Base-by-base conservation (phyloP, 2,888 invertebrate species). In the Lasioglossum leucozonium region DNA sequence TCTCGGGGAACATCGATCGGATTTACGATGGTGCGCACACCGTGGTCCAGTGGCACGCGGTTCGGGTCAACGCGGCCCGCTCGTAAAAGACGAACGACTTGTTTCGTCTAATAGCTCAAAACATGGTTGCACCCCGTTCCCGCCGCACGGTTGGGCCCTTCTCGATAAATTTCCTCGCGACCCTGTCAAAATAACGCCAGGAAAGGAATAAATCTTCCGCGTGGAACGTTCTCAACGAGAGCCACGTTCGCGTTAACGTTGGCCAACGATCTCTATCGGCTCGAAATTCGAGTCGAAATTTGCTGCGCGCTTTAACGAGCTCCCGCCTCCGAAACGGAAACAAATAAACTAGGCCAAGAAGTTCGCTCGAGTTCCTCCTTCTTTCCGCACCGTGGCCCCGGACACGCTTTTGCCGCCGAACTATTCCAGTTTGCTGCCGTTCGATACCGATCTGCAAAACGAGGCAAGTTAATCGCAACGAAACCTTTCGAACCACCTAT, bases 41-140 rank as follows among this genome's bases (percentile, higher is more conserved):
- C 83, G 77, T 62, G 91, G 81, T 44, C 58, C 79, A 73, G 58
- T 77, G 89, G 82, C 37, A 34, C 85, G 87, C 80, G 84, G 80
- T 82, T 55, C 84, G 85, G 86, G 86, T 71, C 73, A 77, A 40
- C 73, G 81, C 76, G 47, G 67, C 10, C 67, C 82, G 81, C 40
- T 84, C 85, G 85, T 90, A 90, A 90, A 89, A 87, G 84, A 79
- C 79, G 85, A 73, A 79, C 67, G 86, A 81, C 81, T 91, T 93
- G 92, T 93, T 93, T 91, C 91, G 91, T 93, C 92, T 92, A 93
- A 93, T 94, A 93, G 93, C 85, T 91, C 83, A 92, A 92, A 92
- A 92, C 90, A 91, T 90, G 88, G 85, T 77, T 82, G 87, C 74
- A 34, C 71, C 30, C 34, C 75, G 86, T 75, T 80, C 77, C 87